A percentile compares a stretch with the other conserved stretches of the same genome.
These are phyloP conservation scores for Tupiocoris notatus DNA, from an alignment of 2,888 invertebrate genomes.

Conservation along the genomic window DNA sequence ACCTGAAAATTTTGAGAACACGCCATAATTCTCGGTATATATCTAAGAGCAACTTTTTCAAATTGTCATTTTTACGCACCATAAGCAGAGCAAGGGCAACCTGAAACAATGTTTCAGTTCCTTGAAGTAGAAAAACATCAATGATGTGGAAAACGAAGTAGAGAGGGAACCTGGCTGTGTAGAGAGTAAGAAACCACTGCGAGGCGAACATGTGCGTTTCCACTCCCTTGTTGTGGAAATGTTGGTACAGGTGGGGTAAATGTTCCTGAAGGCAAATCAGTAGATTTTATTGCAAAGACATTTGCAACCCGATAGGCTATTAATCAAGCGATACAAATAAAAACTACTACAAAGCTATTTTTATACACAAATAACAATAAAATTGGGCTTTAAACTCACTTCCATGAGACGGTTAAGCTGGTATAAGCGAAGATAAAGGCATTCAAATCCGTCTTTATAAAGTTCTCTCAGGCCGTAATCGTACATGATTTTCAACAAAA, in stretches of 20 bases:
- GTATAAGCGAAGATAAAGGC: slow-evolving; percentile 89
- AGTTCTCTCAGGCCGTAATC: slow-evolving; percentile 90
- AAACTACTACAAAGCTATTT: too few species aligned
- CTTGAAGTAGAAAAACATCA: slow-evolving; percentile 93
- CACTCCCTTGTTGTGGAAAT: slow-evolving; percentile 79
- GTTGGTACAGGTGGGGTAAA: slow-evolving; percentile 74
- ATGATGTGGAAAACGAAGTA: slow-evolving; percentile 96
- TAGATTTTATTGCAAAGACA: background rate
- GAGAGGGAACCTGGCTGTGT: slow-evolving; percentile 96
- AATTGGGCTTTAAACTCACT: too few species aligned
- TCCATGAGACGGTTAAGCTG: slow-evolving; percentile 92
- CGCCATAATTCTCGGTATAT: too few species aligned
- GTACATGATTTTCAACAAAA: slow-evolving; percentile 95
- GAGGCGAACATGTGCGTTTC: slow-evolving; percentile 99
- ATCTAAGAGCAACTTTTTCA: too few species aligned
- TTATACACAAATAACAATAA: too few species aligned
- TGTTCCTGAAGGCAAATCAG: slow-evolving; percentile 75
- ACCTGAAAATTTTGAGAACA: too few species aligned
- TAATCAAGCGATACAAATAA: too few species aligned
- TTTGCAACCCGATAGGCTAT: too few species aligned
- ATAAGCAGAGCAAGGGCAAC: slow-evolving; percentile 89
- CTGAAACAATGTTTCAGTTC: slow-evolving; percentile 93
- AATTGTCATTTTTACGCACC: too few species aligned
- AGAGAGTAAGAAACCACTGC: slow-evolving; percentile 99
- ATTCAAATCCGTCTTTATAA: slow-evolving; percentile 96